Conservation (phyloP, 2,113 vertebrate species). For the Aspidoscelis tigris region DNA sequence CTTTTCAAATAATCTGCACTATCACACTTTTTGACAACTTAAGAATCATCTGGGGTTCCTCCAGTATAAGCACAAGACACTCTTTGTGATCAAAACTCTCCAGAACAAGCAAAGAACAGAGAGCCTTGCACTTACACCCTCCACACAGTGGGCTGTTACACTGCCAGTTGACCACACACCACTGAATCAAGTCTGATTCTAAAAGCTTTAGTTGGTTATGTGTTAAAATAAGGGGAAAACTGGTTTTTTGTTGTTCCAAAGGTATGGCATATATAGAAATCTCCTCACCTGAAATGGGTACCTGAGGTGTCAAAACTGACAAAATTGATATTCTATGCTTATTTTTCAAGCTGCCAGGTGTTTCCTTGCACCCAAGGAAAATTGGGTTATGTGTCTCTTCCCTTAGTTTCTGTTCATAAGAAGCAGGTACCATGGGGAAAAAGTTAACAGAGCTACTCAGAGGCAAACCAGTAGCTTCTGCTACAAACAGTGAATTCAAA, state of each 20-base stretch:
- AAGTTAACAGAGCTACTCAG: background rate
- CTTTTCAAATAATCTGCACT: background rate
- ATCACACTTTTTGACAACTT: background rate
- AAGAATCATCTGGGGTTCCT: slow-evolving; percentile 60
- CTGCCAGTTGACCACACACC: slow-evolving; percentile 8
- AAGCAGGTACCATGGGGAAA: background rate
- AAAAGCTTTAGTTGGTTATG: background rate
- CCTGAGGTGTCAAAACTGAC: background rate
- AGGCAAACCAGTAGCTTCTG: background rate
- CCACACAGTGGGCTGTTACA: background rate
- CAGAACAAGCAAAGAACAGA: slow-evolving; percentile 31
- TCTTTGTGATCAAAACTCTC: background rate
- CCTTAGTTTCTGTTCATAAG: background rate
- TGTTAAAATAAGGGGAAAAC: background rate
- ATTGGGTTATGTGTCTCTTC: background rate
- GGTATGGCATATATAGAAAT: background rate
- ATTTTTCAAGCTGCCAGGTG: slow-evolving; percentile 1
- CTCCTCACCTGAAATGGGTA: slow-evolving; percentile 50
- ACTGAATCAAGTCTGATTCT: background rate
- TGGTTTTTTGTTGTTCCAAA: background rate
- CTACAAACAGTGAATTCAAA: background rate
- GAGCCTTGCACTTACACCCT: slow-evolving; percentile 22
- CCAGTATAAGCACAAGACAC: slow-evolving; percentile 60
- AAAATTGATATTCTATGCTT: background rate
- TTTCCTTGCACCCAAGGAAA: background rate